Base-by-base conservation (phyloP, 2,888 invertebrate genomes). In the Hirtodrosophila duncani region DNA sequence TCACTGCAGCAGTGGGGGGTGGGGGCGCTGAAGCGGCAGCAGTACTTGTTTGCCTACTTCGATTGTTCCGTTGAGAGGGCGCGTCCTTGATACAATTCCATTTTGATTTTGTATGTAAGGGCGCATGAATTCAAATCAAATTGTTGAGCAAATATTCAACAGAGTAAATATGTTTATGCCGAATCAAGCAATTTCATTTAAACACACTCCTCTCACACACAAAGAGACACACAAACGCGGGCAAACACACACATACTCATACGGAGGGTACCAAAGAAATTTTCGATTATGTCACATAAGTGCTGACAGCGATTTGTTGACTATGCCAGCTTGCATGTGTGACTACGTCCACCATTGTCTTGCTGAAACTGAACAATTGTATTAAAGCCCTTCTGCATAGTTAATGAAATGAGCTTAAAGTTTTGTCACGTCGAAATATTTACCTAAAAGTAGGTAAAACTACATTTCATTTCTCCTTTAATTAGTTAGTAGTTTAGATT, bases 161-260 rank as follows among this genome's bases (percentile, higher is more conserved):
- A 79, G 78, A 74, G 72, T 79, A 79, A 74, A 74, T 74, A 74
- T 74, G 72, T 74, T 74, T 71, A 79, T 79, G 77, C 80, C 72
- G 79, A 74, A 74, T 74, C 72, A 74, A 74, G 72, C 75, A 79
- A 74, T 74, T 74, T 79, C 77, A 70, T 79, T 74, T 75, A 79
- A 79, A 75, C 67, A 72, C 75, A 79, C 75, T 67, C 75, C n/a
- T n/a, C n/a, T n/a, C 56, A 27, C 26, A 41, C 48, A 44, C 63
- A 26, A 21, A 26, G 42, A 31, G 27, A 34, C 59, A 30, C 30
- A 30, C 13, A n/a, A 30, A 20, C 18, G 20, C 18, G 4, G 6
- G 5, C 7, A 21, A 29, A 27, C 38, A 27, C 20, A 14, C 20
- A 44, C 31, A 56, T 44, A 30, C 37, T 49, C 13, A 48, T 38